Evolutionary conservation across 2,113 vertebrate species (phyloP).

Genomic region (Naja naja): DNA sequence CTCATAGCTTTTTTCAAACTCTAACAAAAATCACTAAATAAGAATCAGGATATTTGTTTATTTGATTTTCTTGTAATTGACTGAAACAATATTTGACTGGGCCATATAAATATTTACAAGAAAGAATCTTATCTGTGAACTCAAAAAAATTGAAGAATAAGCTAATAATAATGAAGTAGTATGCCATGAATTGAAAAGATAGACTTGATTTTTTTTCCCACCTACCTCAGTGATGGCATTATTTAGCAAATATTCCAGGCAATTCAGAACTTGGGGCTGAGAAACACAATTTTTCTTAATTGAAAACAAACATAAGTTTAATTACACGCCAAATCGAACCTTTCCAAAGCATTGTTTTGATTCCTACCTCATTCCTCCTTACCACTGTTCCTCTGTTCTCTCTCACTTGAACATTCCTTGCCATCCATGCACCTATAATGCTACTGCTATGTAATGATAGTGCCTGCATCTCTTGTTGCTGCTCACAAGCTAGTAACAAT

Average conservation of each 20-base stretch:
- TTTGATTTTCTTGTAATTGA: background rate
- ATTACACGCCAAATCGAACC: background rate
- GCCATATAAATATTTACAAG: background rate
- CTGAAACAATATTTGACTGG: background rate
- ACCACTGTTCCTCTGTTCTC: background rate
- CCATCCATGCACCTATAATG: background rate
- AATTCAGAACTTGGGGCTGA: background rate
- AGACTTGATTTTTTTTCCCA: background rate
- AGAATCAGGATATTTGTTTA: background rate
- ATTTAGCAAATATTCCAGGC: background rate
- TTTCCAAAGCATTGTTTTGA: background rate
- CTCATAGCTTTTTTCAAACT: background rate
- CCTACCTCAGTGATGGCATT: background rate
- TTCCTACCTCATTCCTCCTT: background rate
- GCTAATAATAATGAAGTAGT: background rate
- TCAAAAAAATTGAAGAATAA: background rate
- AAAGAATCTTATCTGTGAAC: background rate
- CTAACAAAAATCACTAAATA: background rate
- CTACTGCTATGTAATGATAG: background rate
- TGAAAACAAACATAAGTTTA: background rate
- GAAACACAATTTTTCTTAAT: background rate
- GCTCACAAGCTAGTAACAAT: background rate
- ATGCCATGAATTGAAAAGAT: background rate
- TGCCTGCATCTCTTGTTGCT: background rate
- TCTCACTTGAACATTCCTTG: background rate